Conservation (phyloP, 2,113 vertebrate species). For the Pogona vitticeps region DNA sequence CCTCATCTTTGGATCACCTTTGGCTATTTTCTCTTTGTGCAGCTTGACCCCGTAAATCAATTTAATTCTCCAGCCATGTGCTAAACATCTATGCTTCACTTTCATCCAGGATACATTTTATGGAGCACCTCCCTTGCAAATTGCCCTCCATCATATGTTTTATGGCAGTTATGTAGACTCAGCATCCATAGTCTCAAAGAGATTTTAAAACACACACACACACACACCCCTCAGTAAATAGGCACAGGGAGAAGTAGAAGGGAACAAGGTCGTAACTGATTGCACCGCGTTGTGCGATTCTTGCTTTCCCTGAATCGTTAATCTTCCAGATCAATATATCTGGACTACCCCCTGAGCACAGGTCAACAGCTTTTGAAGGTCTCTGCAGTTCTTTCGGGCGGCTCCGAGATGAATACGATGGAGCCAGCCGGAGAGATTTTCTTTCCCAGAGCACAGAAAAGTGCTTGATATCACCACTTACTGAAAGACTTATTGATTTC, state of each 20-base stretch:
- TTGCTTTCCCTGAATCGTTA: slow-evolving; percentile 32
- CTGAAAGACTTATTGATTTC: slow-evolving; percentile 64
- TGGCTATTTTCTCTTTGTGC: neutral
- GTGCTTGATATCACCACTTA: slow-evolving; percentile 37
- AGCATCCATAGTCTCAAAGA: slow-evolving; percentile 41
- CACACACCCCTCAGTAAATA: slow-evolving; percentile 22
- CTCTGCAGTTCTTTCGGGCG: slow-evolving; percentile 8
- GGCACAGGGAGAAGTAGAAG: slow-evolving; percentile 24
- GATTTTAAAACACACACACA: slow-evolving; percentile 57
- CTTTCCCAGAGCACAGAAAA: slow-evolving; percentile 25
- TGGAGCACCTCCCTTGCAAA: neutral
- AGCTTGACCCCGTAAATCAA: neutral
- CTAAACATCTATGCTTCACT: slow-evolving; percentile 29
- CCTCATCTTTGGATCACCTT: neutral
- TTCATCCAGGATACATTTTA: neutral
- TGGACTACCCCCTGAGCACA: slow-evolving; percentile 41
- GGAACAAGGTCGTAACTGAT: slow-evolving; percentile 52
- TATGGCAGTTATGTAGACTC: slow-evolving; percentile 41
- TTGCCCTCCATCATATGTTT: slow-evolving; percentile 26
- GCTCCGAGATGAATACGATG: slow-evolving; percentile 31
- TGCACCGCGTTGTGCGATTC: slow-evolving; percentile 36
- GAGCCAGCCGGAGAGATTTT: neutral
- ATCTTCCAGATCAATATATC: slow-evolving; percentile 29
- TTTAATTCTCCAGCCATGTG: slow-evolving; percentile 4
- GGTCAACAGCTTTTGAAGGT: slow-evolving; percentile 49